These are phyloP conservation scores for Dendrolimus pini DNA, from an alignment of 2,888 invertebrate genomes.

Conservation along the genomic window DNA sequence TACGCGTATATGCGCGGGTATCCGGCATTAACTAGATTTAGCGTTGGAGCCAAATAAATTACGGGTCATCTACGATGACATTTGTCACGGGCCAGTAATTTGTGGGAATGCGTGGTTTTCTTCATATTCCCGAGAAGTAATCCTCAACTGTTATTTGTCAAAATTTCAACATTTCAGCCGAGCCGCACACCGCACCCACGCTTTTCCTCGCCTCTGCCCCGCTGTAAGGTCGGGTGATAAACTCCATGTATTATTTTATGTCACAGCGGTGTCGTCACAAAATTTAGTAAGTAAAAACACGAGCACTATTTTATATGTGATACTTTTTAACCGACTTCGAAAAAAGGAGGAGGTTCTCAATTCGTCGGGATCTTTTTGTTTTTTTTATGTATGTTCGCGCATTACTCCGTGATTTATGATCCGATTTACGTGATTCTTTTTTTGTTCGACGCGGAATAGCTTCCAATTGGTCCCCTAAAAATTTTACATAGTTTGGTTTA, in stretches of 20 bases:
- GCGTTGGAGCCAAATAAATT: slow-evolving; percentile 34
- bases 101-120: slow-evolving; percentile 54
- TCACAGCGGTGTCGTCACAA: slow-evolving; percentile 22
- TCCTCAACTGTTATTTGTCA: slow-evolving; percentile 58
- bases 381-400: too few species aligned
- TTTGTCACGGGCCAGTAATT: slow-evolving; percentile 56
- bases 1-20: slow-evolving; percentile 9
- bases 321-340: too few species aligned
- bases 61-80: slow-evolving; percentile 44
- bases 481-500: too few species aligned
- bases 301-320: neutral
- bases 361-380: too few species aligned
- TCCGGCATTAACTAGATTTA: slow-evolving; percentile 35
- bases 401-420: too few species aligned
- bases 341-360: too few species aligned
- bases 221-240: slow-evolving; percentile 39
- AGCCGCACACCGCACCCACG: slow-evolving; percentile 15
- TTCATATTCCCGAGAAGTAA: slow-evolving; percentile 54
- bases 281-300: slow-evolving; percentile 4
- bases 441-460: too few species aligned
- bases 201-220: slow-evolving; percentile 16
- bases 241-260: slow-evolving; percentile 41
- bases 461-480: too few species aligned
- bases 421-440: too few species aligned
- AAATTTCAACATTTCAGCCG: slow-evolving; percentile 47